These are phyloP conservation scores for Epizoanthus rinbou DNA, from an alignment of 92 coral and sea anemone genomes.

Conservation along the genomic window DNA sequence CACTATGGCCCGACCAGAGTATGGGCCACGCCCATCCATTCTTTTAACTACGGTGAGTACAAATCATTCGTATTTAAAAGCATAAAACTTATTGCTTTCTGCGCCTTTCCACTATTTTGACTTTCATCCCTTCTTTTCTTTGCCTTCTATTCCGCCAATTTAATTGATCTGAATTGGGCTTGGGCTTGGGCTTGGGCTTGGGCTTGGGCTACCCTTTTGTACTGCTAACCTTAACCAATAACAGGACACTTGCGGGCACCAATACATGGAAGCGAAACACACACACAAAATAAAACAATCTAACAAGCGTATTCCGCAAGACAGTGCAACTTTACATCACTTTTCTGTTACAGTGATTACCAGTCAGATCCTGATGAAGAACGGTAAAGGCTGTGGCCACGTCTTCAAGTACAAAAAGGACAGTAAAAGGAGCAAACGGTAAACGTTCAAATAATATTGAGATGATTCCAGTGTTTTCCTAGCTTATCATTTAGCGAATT, in stretches of 20 bases:
- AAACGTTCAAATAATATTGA: neutral
- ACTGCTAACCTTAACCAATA: no score
- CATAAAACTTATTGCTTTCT: neutral
- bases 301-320: neutral
- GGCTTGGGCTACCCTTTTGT: no score
- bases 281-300: neutral
- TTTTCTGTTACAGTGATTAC: constrained; percentile 28
- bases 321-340: neutral
- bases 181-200: no score
- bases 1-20: constrained; percentile 35
- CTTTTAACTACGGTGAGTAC: constrained; percentile 35
- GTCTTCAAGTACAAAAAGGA: constrained; percentile 60
- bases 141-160: no score
- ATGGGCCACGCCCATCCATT: constrained; percentile 32
- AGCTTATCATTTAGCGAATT: neutral
- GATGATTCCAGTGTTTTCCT: no score
- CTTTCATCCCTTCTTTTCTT: no score
- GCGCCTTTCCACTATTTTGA: no score
- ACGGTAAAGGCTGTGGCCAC: constrained; percentile 55
- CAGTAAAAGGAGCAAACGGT: constrained; percentile 29
- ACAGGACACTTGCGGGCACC: no score
- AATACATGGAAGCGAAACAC: no score
- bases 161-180: no score
- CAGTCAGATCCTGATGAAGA: constrained; percentile 30
- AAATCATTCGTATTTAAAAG: neutral